phyloP scores from a whole-genome alignment of 2,113 vertebrate genomes.

The Ardeotis arabs region DNA sequence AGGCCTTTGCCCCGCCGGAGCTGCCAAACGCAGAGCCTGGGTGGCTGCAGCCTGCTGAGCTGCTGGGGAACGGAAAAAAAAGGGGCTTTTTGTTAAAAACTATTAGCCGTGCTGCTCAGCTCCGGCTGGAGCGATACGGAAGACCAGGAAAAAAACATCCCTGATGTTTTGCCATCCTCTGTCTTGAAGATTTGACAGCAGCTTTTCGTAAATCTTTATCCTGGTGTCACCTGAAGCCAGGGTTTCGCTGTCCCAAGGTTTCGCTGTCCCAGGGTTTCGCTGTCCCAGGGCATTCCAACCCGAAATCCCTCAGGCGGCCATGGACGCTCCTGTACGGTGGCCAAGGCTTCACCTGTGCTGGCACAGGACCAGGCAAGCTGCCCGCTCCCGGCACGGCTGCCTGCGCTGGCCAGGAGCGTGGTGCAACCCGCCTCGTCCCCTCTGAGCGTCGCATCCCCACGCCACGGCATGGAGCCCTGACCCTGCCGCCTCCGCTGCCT shows the following conservation, averaged over 20 bases:
- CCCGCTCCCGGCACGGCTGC: accelerated
- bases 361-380: not conserved
- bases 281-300: not conserved
- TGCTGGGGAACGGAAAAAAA: not conserved
- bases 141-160: not conserved
- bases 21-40: not conserved
- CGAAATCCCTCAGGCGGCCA: accelerated
- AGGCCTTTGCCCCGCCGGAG: not conserved
- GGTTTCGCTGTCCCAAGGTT: not conserved
- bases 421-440: not conserved
- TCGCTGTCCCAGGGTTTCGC: not conserved
- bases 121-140: accelerated
- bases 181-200: not conserved
- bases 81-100: not conserved
- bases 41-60: not conserved
- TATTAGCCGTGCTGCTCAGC: not conserved
- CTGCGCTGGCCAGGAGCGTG: not conserved
- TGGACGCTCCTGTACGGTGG: not conserved
- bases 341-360: not conserved
- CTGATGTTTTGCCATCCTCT: not conserved
- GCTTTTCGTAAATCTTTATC: too few species aligned
- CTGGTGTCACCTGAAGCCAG: not conserved
- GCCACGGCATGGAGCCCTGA: accelerated
- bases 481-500: not conserved
- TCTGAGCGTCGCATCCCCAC: not conserved